Conservation (phyloP, 2,888 invertebrate genomes). For the Abrostola triplasia region DNA sequence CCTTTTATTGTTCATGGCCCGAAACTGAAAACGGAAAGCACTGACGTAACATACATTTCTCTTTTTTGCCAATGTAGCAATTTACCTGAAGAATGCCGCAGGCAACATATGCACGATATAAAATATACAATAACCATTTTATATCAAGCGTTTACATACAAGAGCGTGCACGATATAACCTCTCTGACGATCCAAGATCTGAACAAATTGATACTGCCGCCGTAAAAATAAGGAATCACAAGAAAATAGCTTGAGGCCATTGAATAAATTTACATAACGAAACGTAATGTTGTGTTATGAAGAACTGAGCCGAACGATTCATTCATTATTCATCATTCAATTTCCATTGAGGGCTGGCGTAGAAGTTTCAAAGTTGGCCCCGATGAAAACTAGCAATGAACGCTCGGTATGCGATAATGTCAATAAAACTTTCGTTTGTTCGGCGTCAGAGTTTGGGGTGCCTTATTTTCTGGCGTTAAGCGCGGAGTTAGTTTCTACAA, state of each 20-base stretch:
- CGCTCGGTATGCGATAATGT: constrained; percentile 17
- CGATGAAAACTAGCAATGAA: constrained; percentile 27
- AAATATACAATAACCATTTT: constrained; percentile 24
- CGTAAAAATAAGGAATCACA: constrained; percentile 47
- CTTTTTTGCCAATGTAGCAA: neutral
- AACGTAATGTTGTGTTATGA: constrained; percentile 7
- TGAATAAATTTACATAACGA: constrained; percentile 57
- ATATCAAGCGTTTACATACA: constrained; percentile 11
- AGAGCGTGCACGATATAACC: constrained; percentile 10
- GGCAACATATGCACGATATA: neutral
- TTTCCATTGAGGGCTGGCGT: constrained; percentile 24
- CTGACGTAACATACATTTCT: constrained; percentile 1
- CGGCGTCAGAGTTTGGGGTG: constrained; percentile 2
- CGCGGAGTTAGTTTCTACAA: neutral
- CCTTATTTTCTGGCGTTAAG: constrained; percentile 2
- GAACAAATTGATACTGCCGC: constrained; percentile 44
- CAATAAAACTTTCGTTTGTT: constrained; percentile 30
- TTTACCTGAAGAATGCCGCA: neutral
- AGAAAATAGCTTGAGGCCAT: constrained; percentile 43
- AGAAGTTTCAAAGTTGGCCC: constrained; percentile 16
- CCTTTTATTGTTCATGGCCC: neutral
- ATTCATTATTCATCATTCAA: constrained; percentile 48
- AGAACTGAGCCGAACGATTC: constrained; percentile 4
- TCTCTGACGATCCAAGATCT: constrained; percentile 18
- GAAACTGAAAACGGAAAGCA: neutral